These are phyloP conservation scores for Cliona cf. orientalis DNA, from an alignment of 37 sponge, comb jelly and placozoan species.

Conservation along the genomic window DNA sequence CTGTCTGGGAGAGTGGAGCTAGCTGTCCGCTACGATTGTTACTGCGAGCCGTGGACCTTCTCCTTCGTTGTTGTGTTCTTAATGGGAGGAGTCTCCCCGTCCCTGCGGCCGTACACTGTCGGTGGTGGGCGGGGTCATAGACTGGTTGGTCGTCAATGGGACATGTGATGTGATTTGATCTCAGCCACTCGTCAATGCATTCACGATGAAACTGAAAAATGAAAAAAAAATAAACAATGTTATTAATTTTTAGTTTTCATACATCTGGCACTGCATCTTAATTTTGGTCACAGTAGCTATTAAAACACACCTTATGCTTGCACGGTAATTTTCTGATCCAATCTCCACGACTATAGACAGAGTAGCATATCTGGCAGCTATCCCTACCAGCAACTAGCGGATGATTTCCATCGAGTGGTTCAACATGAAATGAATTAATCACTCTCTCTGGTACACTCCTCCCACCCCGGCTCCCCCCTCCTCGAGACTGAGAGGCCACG, in stretches of 20 bases:
- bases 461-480: background rate
- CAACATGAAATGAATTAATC: slow-evolving; percentile 46
- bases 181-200: slow-evolving; percentile 75
- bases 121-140: no score
- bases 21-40: background rate
- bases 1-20: no score
- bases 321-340: slow-evolving; percentile 86
- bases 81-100: background rate
- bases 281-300: background rate
- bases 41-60: background rate
- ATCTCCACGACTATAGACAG: slow-evolving; percentile 53
- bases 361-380: slow-evolving; percentile 57
- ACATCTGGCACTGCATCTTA: background rate
- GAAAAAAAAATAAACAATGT: background rate
- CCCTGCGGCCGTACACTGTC: background rate
- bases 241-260: background rate
- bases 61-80: background rate
- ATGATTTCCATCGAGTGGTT: slow-evolving; percentile 55
- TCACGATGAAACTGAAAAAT: slow-evolving; percentile 70
- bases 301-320: slow-evolving; percentile 66
- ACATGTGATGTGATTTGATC: slow-evolving; percentile 35
- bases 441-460: slow-evolving; percentile 32
- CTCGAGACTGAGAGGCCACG: background rate
- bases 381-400: slow-evolving; percentile 38
- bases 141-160: slow-evolving; percentile 69